These are phyloP conservation scores for Hypomecis atomaria DNA, from an alignment of 2,888 invertebrate species.

Conservation along the genomic window DNA sequence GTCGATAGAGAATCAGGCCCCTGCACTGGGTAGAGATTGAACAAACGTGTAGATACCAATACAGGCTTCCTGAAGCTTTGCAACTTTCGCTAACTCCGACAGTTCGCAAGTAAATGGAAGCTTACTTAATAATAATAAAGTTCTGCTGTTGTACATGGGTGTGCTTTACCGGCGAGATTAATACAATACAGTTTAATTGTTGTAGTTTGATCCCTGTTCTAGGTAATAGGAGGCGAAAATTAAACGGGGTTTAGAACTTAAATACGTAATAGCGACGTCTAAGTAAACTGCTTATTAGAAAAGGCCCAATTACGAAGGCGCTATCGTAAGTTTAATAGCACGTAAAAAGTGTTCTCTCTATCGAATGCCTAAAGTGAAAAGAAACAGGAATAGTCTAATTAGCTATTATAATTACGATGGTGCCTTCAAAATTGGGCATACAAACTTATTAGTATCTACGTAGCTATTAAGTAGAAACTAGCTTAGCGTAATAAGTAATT, in stretches of 20 bases:
- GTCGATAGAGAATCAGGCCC: too few relatives aligned
- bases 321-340: too few relatives aligned
- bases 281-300: background rate
- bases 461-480: too few relatives aligned
- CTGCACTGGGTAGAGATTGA: background rate
- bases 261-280: background rate
- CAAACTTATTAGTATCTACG: too few relatives aligned
- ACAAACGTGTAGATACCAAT: background rate
- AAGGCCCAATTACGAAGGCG: too few relatives aligned
- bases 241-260: background rate
- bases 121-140: background rate
- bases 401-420: too few relatives aligned
- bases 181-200: background rate
- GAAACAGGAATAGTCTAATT: too few relatives aligned
- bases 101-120: slow-evolving; percentile 15
- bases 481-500: too few relatives aligned
- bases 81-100: slow-evolving; percentile 13
- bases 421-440: too few relatives aligned
- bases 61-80: slow-evolving; percentile 7
- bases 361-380: too few relatives aligned
- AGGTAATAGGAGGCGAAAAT: slow-evolving; percentile 1
- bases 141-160: slow-evolving; percentile 3
- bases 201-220: slow-evolving; percentile 2
- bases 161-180: background rate
- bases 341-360: too few relatives aligned